phyloP scores from a whole-genome alignment of 2,797 vertebrate genomes.

The Amazona finschi region DNA sequence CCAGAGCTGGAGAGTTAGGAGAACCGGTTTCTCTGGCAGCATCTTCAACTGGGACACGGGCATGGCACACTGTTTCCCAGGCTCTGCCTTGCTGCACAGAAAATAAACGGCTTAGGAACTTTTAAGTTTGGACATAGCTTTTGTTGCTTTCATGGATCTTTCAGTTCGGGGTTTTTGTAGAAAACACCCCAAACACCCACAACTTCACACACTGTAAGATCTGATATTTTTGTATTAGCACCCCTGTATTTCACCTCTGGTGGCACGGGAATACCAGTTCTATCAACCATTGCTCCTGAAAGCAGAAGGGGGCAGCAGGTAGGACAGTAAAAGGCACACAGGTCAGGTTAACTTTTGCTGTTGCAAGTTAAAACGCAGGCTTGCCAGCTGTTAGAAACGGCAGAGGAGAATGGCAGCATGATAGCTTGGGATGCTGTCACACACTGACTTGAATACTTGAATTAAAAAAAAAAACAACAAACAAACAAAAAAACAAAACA shows the following conservation, averaged over 20 bases:
- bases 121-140: not conserved
- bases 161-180: not conserved
- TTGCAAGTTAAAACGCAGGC: not conserved
- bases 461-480: not conserved
- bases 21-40: fast-evolving
- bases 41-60: not conserved
- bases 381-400: not conserved
- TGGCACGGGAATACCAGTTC: too few relatives aligned
- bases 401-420: not conserved
- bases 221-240: not conserved
- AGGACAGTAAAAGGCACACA: not conserved
- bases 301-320: not conserved
- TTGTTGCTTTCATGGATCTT: not conserved
- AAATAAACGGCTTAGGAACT: not conserved
- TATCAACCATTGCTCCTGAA: not conserved
- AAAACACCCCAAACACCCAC: not conserved
- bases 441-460: not conserved
- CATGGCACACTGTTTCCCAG: fast-evolving
- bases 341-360: not conserved
- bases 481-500: too few relatives aligned
- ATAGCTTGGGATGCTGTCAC: not conserved
- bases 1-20: not conserved
- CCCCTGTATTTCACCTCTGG: not conserved
- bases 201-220: fast-evolving
- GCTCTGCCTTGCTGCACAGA: not conserved